Conservation (phyloP, 1,140 invertebrate species). For the Lepidurus arcticus region DNA sequence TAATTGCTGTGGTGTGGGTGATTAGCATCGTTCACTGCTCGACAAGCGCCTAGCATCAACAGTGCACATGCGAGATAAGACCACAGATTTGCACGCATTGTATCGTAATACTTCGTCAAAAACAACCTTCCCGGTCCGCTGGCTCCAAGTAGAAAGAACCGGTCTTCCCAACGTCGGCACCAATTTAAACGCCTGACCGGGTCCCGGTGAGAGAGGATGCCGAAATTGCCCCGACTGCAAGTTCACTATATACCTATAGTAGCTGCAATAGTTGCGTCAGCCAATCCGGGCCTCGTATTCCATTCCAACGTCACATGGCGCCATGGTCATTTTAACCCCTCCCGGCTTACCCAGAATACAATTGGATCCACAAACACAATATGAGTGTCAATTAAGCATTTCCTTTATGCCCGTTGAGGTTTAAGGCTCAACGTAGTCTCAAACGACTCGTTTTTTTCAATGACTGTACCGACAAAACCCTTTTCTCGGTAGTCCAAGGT, state of each 20-base stretch:
- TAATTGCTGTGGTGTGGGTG: not conserved
- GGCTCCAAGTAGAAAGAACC: constrained; percentile 1
- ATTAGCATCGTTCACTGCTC: not conserved
- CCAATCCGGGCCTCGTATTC: not conserved
- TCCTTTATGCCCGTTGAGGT: not conserved
- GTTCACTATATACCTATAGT: not conserved
- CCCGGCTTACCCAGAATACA: not conserved
- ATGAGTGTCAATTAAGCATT: constrained; percentile 1
- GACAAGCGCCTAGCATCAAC: not conserved
- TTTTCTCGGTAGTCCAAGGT: not conserved
- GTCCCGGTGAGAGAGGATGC: not conserved
- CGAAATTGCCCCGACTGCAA: not conserved
- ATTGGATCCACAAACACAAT: not conserved
- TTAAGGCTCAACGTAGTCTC: not conserved
- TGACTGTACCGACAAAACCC: not conserved
- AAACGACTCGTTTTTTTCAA: not conserved
- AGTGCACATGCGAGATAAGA: not conserved
- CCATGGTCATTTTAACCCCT: constrained; percentile 25
- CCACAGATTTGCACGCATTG: not conserved
- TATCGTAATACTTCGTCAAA: not conserved
- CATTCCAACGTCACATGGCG: constrained; percentile 26
- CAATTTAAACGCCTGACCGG: not conserved
- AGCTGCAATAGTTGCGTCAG: constrained; percentile 1
- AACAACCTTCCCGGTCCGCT: not conserved
- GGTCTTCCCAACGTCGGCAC: not conserved